A percentile compares a stretch with the other conserved stretches of the same genome.
These are phyloP conservation scores for Heliconius nattereri DNA, from an alignment of 1,140 invertebrate genomes.

Conservation along the genomic window DNA sequence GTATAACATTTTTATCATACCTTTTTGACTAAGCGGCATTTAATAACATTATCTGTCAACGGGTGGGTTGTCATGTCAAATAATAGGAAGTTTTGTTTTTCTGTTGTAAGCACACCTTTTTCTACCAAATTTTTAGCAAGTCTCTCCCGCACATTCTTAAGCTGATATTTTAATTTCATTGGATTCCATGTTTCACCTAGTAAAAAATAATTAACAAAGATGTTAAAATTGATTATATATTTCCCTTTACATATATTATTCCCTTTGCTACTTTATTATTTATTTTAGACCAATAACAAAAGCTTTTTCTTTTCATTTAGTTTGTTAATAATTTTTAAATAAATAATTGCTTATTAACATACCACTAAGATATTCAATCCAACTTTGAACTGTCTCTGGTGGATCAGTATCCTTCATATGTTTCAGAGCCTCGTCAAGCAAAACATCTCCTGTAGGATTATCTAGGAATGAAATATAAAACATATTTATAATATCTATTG, in stretches of 20 bases:
- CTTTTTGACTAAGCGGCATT: constrained; percentile 98
- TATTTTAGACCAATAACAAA: background rate
- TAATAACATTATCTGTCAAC: constrained; percentile 96
- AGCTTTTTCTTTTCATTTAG: too few relatives aligned
- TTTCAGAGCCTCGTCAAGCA: constrained; percentile 99
- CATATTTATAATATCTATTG: background rate
- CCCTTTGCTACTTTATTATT: background rate
- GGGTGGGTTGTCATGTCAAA: constrained; percentile 99
- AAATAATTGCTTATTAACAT: background rate
- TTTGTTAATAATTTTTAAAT: background rate
- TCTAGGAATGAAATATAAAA: constrained; percentile 79
- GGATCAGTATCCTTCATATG: constrained; percentile 99
- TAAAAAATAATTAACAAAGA: background rate
- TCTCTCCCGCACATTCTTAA: constrained; percentile 99
- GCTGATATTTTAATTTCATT: constrained; percentile 97
- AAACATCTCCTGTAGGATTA: constrained; percentile 97
- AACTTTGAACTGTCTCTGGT: constrained; percentile 98
- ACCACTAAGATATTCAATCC: constrained; percentile 99
- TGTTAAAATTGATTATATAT: background rate
- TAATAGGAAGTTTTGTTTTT: constrained; percentile 99
- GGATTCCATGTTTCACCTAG: constrained; percentile 99
- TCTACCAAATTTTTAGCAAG: constrained; percentile 99
- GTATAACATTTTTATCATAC: constrained; percentile 74
- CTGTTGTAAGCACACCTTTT: constrained; percentile 99
- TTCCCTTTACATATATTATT: background rate